Percentiles rank a stretch among this genome's conserved stretches.
Conservation (phyloP, 1,140 invertebrate genomes). For the Brachionus calyciflorus region DNA sequence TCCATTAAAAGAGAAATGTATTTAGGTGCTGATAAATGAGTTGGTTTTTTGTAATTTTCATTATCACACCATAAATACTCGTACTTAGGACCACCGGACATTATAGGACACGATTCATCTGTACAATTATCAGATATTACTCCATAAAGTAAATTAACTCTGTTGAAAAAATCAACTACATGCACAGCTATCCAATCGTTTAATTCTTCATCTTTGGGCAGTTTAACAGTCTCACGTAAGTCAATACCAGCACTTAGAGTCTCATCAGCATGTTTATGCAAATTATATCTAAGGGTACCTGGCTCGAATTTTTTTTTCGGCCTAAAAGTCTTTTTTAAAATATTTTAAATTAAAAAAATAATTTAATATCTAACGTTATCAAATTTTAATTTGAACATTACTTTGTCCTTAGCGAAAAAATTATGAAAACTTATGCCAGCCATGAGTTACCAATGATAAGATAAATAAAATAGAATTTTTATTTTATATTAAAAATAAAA, state of each 20-base stretch:
- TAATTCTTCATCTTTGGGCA: slow-evolving; percentile 80
- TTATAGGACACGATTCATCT: slow-evolving; percentile 79
- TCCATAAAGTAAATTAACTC: slow-evolving; percentile 84
- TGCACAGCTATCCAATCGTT: slow-evolving; percentile 94
- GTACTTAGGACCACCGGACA: slow-evolving; percentile 74
- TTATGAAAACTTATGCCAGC: slow-evolving; percentile 38
- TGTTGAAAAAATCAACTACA: slow-evolving; percentile 93
- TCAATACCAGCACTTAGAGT: slow-evolving; percentile 90
- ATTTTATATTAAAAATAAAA: too few relatives aligned
- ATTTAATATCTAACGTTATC: too few relatives aligned
- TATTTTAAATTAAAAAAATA: neutral
- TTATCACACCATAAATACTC: slow-evolving; percentile 75
- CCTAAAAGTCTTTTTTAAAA: slow-evolving; percentile 71
- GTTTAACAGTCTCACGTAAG: slow-evolving; percentile 75
- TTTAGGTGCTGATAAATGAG: slow-evolving; percentile 77
- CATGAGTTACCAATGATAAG: too few relatives aligned
- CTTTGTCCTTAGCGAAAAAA: slow-evolving; percentile 47
- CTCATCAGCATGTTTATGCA: slow-evolving; percentile 89
- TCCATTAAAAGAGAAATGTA: slow-evolving; percentile 87
- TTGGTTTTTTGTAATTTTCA: slow-evolving; percentile 79
- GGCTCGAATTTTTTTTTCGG: slow-evolving; percentile 85
- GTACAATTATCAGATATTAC: slow-evolving; percentile 83
- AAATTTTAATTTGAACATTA: too few relatives aligned
- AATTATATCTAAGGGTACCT: slow-evolving; percentile 82
- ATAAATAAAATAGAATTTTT: too few relatives aligned